Conservation (phyloP, 2,888 invertebrate genomes). For the Sphaerophoria taeniata region DNA sequence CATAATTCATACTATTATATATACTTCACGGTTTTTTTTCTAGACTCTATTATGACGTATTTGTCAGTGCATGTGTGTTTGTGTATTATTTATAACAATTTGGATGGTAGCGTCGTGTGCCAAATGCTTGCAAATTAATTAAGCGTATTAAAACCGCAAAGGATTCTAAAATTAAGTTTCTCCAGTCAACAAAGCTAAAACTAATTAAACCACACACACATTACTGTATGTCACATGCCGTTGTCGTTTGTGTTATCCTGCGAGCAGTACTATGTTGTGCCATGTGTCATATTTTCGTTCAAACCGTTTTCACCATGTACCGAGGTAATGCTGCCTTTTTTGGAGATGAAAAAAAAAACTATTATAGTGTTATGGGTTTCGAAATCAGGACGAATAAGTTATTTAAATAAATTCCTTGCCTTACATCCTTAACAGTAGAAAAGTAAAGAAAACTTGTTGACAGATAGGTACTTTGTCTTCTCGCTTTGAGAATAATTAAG, state of each 20-base stretch:
- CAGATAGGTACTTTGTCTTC: constrained; percentile 1
- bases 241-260: too few relatives aligned
- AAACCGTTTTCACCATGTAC: neutral
- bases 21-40: neutral
- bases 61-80: neutral
- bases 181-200: constrained; percentile 32
- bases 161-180: constrained; percentile 28
- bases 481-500: constrained; percentile 1
- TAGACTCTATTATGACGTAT: neutral
- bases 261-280: neutral
- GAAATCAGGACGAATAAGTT: neutral
- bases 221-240: constrained; percentile 21
- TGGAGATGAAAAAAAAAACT: neutral
- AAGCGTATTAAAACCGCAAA: constrained; percentile 42
- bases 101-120: constrained; percentile 22
- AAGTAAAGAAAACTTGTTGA: neutral
- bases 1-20: constrained; percentile 20
- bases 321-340: neutral
- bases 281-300: constrained; percentile 1
- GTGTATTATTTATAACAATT: neutral
- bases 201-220: constrained; percentile 52
- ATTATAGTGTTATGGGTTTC: neutral
- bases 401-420: constrained; percentile 8
- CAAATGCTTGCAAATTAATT: constrained; percentile 59
- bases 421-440: neutral